Percentiles rank a stretch among this genome's conserved stretches.
phyloP scores from a whole-genome alignment of 1,140 invertebrate species.

The Mylabris phalerata region DNA sequence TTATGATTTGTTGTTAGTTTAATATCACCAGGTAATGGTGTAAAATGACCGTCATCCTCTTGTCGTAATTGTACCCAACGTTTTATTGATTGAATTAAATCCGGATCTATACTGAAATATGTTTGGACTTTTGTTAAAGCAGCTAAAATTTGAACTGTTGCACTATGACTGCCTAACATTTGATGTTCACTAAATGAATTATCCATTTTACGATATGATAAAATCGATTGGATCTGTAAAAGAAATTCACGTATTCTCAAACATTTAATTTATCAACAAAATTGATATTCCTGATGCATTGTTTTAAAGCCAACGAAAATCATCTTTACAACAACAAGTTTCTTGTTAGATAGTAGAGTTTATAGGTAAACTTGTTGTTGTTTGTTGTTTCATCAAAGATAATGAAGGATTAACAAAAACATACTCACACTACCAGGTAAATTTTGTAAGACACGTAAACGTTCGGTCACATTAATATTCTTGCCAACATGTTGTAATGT shows the following conservation, averaged over 20 bases:
- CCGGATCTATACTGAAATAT: constrained; percentile 52
- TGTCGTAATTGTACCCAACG: constrained; percentile 53
- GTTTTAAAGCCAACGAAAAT: too few relatives aligned
- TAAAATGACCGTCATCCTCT: constrained; percentile 52
- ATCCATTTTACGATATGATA: constrained; percentile 52
- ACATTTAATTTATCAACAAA: not conserved
- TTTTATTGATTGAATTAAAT: constrained; percentile 50
- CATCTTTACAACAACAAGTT: not conserved
- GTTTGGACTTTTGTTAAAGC: constrained; percentile 52
- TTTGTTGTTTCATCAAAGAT: not conserved
- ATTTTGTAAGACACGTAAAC: constrained; percentile 44
- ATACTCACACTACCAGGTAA: constrained; percentile 47
- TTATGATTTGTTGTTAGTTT: constrained; percentile 39
- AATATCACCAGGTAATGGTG: constrained; percentile 48
- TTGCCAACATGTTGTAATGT: constrained; percentile 47
- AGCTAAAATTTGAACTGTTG: constrained; percentile 51
- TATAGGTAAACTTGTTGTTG: not conserved
- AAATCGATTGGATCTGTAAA: constrained; percentile 52
- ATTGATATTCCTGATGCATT: too few relatives aligned
- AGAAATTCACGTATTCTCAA: not conserved
- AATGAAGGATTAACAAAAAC: not conserved
- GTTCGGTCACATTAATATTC: constrained; percentile 42
- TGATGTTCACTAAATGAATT: constrained; percentile 58
- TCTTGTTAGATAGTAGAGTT: not conserved
- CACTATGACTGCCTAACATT: constrained; percentile 50